Conservation (phyloP, 2,113 vertebrate genomes). For the human (Homo sapiens) region GRCh38 chr11:40524001-40524500, state of each 20-base stretch:
- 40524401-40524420: neutral
- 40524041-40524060: neutral
- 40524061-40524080: conserved; percentile 41
- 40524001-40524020: conserved; percentile 22
- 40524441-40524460: neutral
- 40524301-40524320: neutral
- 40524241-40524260: neutral
- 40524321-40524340: neutral
- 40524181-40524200: neutral
- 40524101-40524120: conserved; percentile 17
- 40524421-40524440: neutral
- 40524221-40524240: neutral
- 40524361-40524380: neutral
- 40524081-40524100: conserved; percentile 49
- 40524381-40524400: neutral
- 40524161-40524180: neutral
- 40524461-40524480: neutral
- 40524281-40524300: conserved; percentile 3
- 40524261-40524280: neutral
- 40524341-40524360: neutral
- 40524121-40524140: neutral
- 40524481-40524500: neutral
- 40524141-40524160: neutral
- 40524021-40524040: conserved; percentile 6
- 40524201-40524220: neutral